These are phyloP conservation scores for Saccostrea echinata DNA, from an alignment of 1,140 invertebrate species.

Conservation along the genomic window DNA sequence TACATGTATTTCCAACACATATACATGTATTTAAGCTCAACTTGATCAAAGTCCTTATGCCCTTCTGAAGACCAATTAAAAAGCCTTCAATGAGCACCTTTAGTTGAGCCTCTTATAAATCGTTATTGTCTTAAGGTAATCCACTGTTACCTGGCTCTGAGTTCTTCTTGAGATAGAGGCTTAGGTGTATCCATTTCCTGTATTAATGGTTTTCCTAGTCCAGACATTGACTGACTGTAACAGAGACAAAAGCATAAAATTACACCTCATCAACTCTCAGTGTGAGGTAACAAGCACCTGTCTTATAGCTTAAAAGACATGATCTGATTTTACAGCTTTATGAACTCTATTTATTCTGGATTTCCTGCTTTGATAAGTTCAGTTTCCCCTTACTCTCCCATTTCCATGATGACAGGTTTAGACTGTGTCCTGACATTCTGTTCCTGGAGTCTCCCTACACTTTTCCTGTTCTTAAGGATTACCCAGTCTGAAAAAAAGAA, in stretches of 20 bases:
- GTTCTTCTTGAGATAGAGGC: constrained; percentile 48
- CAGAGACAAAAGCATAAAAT: neutral
- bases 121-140: no score
- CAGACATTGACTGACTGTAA: neutral
- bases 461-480: constrained; percentile 84
- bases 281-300: no score
- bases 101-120: no score
- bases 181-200: constrained; percentile 44
- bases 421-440: constrained; percentile 76
- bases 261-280: neutral
- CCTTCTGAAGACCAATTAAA: no score
- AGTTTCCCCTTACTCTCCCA: constrained; percentile 66
- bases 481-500: constrained; percentile 79
- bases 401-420: constrained; percentile 79
- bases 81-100: no score
- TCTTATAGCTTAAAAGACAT: no score
- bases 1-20: no score
- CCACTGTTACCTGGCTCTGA: constrained; percentile 47
- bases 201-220: neutral
- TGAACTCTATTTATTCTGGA: no score
- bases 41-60: no score
- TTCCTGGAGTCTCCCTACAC: constrained; percentile 83
- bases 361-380: neutral
- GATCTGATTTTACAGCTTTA: no score
- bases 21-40: no score